These are phyloP conservation scores for Pocillopora grandis DNA, from an alignment of 92 coral and sea anemone species.

Conservation along the genomic window DNA sequence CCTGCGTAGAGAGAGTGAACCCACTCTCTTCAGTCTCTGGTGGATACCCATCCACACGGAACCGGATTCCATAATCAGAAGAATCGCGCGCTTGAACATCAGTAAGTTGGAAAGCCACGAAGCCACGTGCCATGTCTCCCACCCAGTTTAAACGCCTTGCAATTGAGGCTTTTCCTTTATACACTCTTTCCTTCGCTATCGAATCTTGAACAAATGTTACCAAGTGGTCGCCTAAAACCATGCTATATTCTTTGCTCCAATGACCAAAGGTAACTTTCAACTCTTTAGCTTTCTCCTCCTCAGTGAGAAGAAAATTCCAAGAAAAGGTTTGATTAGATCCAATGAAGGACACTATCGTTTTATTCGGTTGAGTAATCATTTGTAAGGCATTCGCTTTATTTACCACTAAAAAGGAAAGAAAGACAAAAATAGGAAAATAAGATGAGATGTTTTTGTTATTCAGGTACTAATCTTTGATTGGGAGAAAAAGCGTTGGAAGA, in stretches of 20 bases:
- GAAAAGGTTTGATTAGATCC: constrained; percentile 46
- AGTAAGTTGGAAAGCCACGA: constrained; percentile 39
- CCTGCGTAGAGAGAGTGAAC: constrained; percentile 18
- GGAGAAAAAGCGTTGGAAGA: no score
- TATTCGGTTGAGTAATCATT: constrained; percentile 4
- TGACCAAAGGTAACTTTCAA: constrained; percentile 35
- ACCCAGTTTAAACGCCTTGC: constrained; percentile 34
- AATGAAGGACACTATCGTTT: constrained; percentile 10
- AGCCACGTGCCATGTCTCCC: constrained; percentile 28
- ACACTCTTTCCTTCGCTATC: not conserved
- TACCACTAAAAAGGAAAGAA: constrained; percentile 3
- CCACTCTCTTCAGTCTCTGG: not conserved
- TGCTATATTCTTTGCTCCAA: not conserved
- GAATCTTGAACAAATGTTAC: not conserved
- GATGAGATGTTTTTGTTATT: no score
- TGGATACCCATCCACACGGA: constrained; percentile 16
- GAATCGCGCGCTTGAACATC: constrained; percentile 14
- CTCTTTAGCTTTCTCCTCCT: not conserved
- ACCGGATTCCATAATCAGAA: constrained; percentile 26
- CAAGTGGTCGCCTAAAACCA: not conserved
- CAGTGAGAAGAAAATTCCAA: constrained; percentile 31
- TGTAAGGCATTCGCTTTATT: not conserved
- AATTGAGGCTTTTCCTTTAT: not conserved
- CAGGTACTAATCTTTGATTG: no score
- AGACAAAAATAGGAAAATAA: no score